phyloP scores from a whole-genome alignment of 92 coral and sea anemone species.

The Heteractis magnifica region DNA sequence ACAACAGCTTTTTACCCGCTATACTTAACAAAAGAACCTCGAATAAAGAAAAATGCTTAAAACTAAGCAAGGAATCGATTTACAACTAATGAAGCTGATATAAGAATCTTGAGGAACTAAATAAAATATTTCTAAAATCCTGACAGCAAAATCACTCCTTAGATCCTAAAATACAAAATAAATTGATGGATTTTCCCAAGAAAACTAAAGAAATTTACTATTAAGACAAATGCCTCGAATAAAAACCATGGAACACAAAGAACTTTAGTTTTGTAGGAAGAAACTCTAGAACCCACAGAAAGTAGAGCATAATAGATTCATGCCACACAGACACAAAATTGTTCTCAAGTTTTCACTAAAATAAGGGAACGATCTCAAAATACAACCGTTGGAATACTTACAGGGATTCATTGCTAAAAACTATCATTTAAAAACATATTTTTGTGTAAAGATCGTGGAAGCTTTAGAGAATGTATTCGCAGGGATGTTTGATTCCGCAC shows the following conservation, averaged over 20 bases:
- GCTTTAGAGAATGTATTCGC: not conserved
- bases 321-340: not conserved
- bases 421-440: not conserved
- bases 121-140: not conserved
- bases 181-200: too few relatives aligned
- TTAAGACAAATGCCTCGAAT: not conserved
- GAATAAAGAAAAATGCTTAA: not conserved
- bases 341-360: not conserved
- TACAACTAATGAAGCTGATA: not conserved
- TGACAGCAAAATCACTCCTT: not conserved
- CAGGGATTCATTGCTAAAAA: not conserved
- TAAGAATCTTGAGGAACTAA: not conserved
- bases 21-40: not conserved
- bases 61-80: not conserved
- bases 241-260: not conserved
- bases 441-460: not conserved
- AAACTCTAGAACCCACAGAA: not conserved
- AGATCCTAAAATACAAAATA: too few relatives aligned
- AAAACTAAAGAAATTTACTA: too few relatives aligned
- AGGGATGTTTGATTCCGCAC: slow-evolving; percentile 16
- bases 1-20: not conserved
- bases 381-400: not conserved
- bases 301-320: not conserved
- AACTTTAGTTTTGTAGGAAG: not conserved
- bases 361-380: not conserved